Conservation (phyloP, 92 coral and sea anemone species). For the Phenganax stokvisi region DNA sequence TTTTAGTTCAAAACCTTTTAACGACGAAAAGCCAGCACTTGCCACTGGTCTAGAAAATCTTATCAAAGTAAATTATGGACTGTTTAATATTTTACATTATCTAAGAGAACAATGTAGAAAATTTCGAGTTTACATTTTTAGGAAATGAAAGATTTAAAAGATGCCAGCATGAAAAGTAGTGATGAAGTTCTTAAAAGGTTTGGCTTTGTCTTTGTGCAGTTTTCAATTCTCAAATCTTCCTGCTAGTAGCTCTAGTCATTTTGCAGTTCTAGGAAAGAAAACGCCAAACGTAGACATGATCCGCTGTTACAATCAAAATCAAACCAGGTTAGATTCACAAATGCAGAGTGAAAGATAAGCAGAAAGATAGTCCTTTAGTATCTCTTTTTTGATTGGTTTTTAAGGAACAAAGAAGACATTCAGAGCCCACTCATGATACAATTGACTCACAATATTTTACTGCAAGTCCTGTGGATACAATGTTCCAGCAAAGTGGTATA, state of each 20-base stretch:
- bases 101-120: too few relatives aligned
- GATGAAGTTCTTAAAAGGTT: constrained; percentile 15
- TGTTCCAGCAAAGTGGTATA: neutral
- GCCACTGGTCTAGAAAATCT: constrained; percentile 43
- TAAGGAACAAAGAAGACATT: neutral
- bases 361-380: too few relatives aligned
- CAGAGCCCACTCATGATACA: neutral
- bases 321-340: too few relatives aligned
- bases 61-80: constrained; percentile 35
- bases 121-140: neutral
- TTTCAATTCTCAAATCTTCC: too few relatives aligned
- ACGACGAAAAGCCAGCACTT: neutral
- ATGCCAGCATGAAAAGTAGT: neutral
- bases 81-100: neutral
- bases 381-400: too few relatives aligned
- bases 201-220: neutral
- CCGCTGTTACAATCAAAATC: too few relatives aligned
- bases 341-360: too few relatives aligned
- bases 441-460: constrained; percentile 23
- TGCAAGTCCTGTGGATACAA: constrained; percentile 33
- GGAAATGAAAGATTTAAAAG: constrained; percentile 28
- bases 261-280: constrained; percentile 2
- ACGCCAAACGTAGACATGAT: neutral
- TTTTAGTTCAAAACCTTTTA: neutral
- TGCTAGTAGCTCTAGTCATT: neutral